phyloP scores from a whole-genome alignment of 2,113 vertebrate genomes.

The Athene noctua region DNA sequence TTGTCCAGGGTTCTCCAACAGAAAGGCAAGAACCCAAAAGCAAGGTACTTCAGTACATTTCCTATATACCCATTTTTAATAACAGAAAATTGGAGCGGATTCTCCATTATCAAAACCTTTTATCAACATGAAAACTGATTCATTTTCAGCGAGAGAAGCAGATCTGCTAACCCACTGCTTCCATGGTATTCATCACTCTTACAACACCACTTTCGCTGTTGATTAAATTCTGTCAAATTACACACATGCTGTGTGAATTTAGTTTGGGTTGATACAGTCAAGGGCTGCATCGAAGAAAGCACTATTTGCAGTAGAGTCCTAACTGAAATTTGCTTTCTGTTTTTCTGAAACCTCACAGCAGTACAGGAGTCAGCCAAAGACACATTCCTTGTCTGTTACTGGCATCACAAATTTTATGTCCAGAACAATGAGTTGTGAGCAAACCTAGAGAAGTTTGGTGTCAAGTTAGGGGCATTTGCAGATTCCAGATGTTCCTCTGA shows the following conservation, averaged over 20 bases:
- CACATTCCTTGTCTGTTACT: neutral
- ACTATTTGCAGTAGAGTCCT: neutral
- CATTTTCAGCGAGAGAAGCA: neutral
- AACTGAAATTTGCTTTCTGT: neutral
- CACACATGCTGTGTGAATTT: neutral
- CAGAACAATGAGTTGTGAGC: neutral
- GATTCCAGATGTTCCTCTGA: neutral
- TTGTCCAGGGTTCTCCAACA: neutral
- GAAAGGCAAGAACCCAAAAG: neutral
- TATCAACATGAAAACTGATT: neutral
- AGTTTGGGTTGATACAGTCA: neutral
- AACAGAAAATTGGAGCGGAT: neutral
- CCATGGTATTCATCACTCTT: neutral
- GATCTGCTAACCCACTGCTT: neutral
- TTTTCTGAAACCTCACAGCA: neutral
- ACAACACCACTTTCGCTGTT: neutral
- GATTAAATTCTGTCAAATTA: neutral
- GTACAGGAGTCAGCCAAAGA: neutral
- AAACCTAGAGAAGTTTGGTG: neutral
- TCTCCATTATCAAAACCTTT: neutral
- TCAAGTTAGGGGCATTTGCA: neutral
- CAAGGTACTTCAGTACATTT: neutral
- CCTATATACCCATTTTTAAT: neutral
- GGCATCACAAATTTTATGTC: neutral
- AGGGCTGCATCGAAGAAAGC: neutral